Evolutionary conservation across 2,888 invertebrate genomes (phyloP).

Genomic region (Cataglyphis albicans): DNA sequence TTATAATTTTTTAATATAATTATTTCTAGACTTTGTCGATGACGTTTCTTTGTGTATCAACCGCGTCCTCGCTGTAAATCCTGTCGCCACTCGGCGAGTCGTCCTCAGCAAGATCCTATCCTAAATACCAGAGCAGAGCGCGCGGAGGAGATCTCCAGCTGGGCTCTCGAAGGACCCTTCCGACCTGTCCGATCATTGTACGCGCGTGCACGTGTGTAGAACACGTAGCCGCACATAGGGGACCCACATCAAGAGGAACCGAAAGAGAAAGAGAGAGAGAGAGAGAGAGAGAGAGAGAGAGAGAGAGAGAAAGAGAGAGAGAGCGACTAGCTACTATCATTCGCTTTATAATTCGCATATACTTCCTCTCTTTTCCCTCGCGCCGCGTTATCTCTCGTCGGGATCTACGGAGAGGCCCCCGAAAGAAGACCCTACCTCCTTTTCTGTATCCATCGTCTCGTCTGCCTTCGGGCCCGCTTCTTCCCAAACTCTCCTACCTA

Average conservation of each 20-base stretch:
- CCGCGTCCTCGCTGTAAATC: slow-evolving; percentile 73
- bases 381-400: slow-evolving; percentile 79
- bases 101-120: slow-evolving; percentile 76
- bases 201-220: slow-evolving; percentile 58
- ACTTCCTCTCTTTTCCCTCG: slow-evolving; percentile 67
- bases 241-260: slow-evolving; percentile 22
- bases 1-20: no score
- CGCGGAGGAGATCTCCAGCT: slow-evolving; percentile 78
- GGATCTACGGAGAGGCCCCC: slow-evolving; percentile 76
- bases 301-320: slow-evolving; percentile 17
- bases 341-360: slow-evolving; percentile 80
- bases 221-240: slow-evolving; percentile 52
- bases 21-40: slow-evolving; percentile 61
- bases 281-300: background rate
- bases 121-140: slow-evolving; percentile 77
- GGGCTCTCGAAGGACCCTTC: slow-evolving; percentile 74
- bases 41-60: slow-evolving; percentile 67
- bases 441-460: slow-evolving; percentile 63
- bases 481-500: slow-evolving; percentile 63
- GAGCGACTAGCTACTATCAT: slow-evolving; percentile 77
- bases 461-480: slow-evolving; percentile 59
- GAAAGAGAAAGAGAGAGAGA: no score
- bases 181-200: slow-evolving; percentile 68
- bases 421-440: slow-evolving; percentile 64
- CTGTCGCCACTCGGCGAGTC: slow-evolving; percentile 73